A percentile compares a stretch with the other conserved stretches of the same genome.
Conservation (phyloP, 2,888 invertebrate species). For the Nematopogon swammerdamellus region DNA sequence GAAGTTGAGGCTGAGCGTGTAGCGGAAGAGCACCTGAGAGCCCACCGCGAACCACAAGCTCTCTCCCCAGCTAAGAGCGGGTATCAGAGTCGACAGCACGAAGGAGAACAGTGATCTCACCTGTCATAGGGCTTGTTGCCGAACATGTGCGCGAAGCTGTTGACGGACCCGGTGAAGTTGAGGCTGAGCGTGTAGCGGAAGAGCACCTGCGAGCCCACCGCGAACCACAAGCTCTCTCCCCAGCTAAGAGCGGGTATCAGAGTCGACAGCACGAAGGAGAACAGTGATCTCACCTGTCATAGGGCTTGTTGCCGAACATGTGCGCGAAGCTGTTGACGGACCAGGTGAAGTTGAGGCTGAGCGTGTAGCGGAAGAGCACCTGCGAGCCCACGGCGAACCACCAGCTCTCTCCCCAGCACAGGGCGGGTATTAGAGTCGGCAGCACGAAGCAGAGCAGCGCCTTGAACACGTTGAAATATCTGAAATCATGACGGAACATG, state of each 20-base stretch:
- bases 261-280: too few species aligned
- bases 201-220: too few species aligned
- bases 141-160: too few species aligned
- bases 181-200: too few species aligned
- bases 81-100: slow-evolving; percentile 66
- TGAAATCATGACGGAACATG: slow-evolving; percentile 17
- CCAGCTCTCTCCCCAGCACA: slow-evolving; percentile 65
- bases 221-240: too few species aligned
- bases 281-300: slow-evolving; percentile 58
- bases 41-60: slow-evolving; percentile 49
- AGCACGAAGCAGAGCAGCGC: slow-evolving; percentile 66
- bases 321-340: slow-evolving; percentile 88
- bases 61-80: slow-evolving; percentile 61
- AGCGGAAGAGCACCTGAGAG: slow-evolving; percentile 67
- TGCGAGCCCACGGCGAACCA: slow-evolving; percentile 55
- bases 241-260: too few species aligned
- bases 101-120: too few species aligned
- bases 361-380: slow-evolving; percentile 66
- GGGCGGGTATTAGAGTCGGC: slow-evolving; percentile 67
- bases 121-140: too few species aligned
- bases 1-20: slow-evolving; percentile 64
- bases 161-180: too few species aligned
- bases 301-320: slow-evolving; percentile 69
- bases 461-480: slow-evolving; percentile 67
- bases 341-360: slow-evolving; percentile 83